Base-by-base conservation (phyloP, 2,888 invertebrate species). In the Pilophorus perplexus region DNA sequence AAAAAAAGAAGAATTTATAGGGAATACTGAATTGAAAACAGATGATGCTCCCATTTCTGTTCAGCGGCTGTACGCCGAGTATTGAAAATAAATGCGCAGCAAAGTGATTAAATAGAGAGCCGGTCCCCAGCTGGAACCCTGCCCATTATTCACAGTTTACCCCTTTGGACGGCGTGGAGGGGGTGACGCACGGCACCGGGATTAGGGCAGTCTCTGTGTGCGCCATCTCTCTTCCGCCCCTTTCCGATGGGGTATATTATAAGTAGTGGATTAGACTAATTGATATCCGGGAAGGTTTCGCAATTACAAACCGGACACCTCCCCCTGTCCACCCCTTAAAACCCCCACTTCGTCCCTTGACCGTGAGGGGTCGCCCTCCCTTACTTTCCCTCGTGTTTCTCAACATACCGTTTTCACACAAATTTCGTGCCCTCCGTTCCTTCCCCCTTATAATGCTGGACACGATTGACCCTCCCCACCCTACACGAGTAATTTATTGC, bases 261-360 rank as follows among this genome's bases (percentile, higher is more conserved):
- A 67, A 67, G 67, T 67, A 67, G 67, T 67, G 67, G 67, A 67
- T 67, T 67, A 67, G 60, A 55, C 67, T 67, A 67, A 67, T 67
- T 67, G 67, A 67, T 67, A 67, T 67, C 62, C 60, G 62, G 54
- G 50, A 38, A 22, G 55, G 67, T 18, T 62, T 20, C 23, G 60
- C 54, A 67, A 67, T 67, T 67, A 62, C 67, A 62, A n/a, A 52
- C 46, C 54, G 59, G 57, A 28, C 38, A 28, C 14, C 27, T 16
- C 55, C 40, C 55, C 27, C 52, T 27, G 16, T 62, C 38, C 20
- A 8, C 52, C 14, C 38, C 27, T 14, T 33, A 27, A 52, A 52
- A 48, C 22, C n/a, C n/a, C n/a, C n/a, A n/a, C n/a, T n/a, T n/a
- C n/a, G n/a, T n/a, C n/a, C n/a, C n/a, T n/a, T n/a, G n/a, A n/a